Evolutionary conservation across 2,888 invertebrate genomes (phyloP), one percentile per base, ranked within the genome.

Genomic region (Dryococelus australis): DNA sequence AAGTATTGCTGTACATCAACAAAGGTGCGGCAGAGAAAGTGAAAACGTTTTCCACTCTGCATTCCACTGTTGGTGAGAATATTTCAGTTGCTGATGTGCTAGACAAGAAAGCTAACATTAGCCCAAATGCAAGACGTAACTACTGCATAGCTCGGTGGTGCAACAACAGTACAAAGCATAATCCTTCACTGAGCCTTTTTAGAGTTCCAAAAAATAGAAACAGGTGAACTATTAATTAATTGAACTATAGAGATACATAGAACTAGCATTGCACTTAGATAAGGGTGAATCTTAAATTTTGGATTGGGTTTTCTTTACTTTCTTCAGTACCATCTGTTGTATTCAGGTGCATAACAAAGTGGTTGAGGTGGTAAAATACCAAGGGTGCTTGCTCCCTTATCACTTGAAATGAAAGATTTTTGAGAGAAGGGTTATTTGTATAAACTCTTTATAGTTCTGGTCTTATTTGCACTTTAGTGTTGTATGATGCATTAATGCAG

Each of bases 61-160:
- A 65, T 20, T 65, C 65, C n/a, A 65, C 65, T n/a, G 65, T 65
- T n/a, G 20, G 65, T 6, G 65, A 65, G 5, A 85, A 47, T 16
- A 24, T 85, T 47, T 47, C 47, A 43, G 24, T 43, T 6, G 47
- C 85, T 16, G 85, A 20, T 20, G 51, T 51, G n/a, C 47, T 12
- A 4, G 85, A 16, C 47, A 47, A 47, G 85, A 85, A 78, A 24
- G 24, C 65, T 9, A 65, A n/a, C 65, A 24, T 12, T 85, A 43
- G 16, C 10, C 13, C 65, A 81, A 86, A 86, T 28, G 28, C 85
- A 27, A 84, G 84, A n/a, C 84, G 88, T 28, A 88, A 53, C 47
- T 88, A 88, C 83, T 88, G 88, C 79, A 47, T 87, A 78, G 88
- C 88, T 24, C 85, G 85, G 65, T 88, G 88, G 88, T 88, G 88